Conservation (phyloP, 2,113 vertebrate genomes). For the Oostethus manadensis region DNA sequence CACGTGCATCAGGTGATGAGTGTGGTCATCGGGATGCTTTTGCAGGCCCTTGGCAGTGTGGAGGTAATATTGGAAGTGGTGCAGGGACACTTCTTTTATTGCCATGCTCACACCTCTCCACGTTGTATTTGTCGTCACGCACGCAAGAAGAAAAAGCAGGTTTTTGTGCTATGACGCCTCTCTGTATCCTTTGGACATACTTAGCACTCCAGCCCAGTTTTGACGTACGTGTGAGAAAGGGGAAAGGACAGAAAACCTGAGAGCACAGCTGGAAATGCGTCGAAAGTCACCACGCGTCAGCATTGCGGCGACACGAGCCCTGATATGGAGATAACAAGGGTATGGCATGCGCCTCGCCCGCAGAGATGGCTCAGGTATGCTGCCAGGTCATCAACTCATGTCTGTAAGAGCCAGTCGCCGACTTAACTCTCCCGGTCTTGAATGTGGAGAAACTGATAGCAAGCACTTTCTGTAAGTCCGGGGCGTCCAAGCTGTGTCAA, state of each 20-base stretch:
- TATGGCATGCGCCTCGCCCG: constrained; percentile 29
- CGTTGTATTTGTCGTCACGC: constrained; percentile 45
- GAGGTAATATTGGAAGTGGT: constrained; percentile 31
- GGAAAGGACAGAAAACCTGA: not conserved
- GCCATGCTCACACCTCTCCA: constrained; percentile 34
- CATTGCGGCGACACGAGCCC: constrained; percentile 31
- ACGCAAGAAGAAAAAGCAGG: constrained; percentile 19
- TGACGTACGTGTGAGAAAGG: constrained; percentile 12
- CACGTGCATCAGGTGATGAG: constrained; percentile 36
- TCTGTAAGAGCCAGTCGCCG: constrained; percentile 1
- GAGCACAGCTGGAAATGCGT: constrained; percentile 31
- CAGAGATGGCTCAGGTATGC: constrained; percentile 34
- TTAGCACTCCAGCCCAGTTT: constrained; percentile 62
- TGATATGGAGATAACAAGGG: constrained; percentile 54
- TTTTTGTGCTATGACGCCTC: constrained; percentile 35
- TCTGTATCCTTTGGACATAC: constrained; percentile 9
- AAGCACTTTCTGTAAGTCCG: no score
- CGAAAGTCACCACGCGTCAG: constrained; percentile 51
- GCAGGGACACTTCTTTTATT: constrained; percentile 31
- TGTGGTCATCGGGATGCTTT: constrained; percentile 42
- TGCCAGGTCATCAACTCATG: constrained; percentile 39
- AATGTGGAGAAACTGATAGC: no score
- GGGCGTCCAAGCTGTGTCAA: no score
- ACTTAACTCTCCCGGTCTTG: no score
- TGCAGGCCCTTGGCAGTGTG: constrained; percentile 13